Evolutionary conservation across 2,888 invertebrate species (phyloP).

Genomic region (Morpho helenor): DNA sequence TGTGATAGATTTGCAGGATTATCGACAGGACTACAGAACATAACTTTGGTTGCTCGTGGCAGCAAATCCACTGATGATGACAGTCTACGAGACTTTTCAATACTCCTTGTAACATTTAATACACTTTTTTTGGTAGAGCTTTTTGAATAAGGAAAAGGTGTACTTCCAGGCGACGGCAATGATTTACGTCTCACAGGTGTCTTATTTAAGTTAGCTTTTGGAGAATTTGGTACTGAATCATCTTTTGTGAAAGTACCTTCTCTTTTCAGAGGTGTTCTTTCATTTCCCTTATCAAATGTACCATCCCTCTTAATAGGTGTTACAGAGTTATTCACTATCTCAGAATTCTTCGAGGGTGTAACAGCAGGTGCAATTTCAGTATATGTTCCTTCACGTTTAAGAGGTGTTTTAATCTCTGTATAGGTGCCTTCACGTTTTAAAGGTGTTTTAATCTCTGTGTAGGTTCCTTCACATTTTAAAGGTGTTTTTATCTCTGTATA

Average conservation of each 20-base stretch:
- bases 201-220: slow-evolving; percentile 24
- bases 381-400: slow-evolving; percentile 3
- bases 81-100: slow-evolving; percentile 47
- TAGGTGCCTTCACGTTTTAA: neutral
- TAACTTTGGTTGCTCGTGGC: slow-evolving; percentile 52
- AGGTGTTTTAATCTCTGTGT: slow-evolving; percentile 10
- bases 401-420: slow-evolving; percentile 5
- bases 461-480: slow-evolving; percentile 12
- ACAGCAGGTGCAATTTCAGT: neutral
- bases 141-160: slow-evolving; percentile 50
- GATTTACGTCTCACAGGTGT: slow-evolving; percentile 48
- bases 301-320: neutral
- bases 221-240: slow-evolving; percentile 28
- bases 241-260: slow-evolving; percentile 71
- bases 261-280: neutral
- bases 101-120: slow-evolving; percentile 58
- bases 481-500: slow-evolving; percentile 7
- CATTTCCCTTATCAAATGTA: neutral
- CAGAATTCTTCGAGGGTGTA: slow-evolving; percentile 2
- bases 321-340: neutral
- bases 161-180: slow-evolving; percentile 54
- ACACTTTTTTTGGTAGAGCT: slow-evolving; percentile 39
- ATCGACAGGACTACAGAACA: slow-evolving; percentile 68
- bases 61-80: slow-evolving; percentile 36
- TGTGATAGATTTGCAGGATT: slow-evolving; percentile 41